Evolutionary conservation across 2,797 vertebrate species (phyloP).

Genomic region (Oreonectes daqikongensis): DNA sequence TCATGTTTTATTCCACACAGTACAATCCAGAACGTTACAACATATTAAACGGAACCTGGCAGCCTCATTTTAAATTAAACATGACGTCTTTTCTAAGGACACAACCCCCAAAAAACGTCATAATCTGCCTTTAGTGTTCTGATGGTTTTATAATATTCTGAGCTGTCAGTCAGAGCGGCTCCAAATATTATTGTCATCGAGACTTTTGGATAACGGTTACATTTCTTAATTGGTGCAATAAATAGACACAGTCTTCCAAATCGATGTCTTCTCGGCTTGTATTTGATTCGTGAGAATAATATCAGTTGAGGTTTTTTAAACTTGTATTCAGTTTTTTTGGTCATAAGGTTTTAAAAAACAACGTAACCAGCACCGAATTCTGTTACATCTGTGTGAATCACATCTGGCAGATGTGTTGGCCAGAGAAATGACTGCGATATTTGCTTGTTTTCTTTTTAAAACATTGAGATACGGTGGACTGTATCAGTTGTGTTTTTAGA

Average conservation of each 20-base stretch:
- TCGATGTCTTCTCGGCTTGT: too few relatives aligned
- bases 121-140: neutral
- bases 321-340: neutral
- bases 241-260: neutral
- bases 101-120: too few relatives aligned
- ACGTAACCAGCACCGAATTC: neutral
- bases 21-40: too few relatives aligned
- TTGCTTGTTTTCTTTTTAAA: conserved; percentile 2
- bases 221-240: neutral
- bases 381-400: neutral
- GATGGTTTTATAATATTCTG: neutral
- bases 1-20: neutral
- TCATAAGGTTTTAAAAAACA: neutral
- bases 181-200: neutral
- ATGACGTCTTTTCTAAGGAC: too few relatives aligned
- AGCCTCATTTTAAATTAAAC: too few relatives aligned
- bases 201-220: neutral
- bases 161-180: neutral
- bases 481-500: neutral
- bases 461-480: neutral
- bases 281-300: too few relatives aligned
- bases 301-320: neutral
- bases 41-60: too few relatives aligned
- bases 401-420: neutral
- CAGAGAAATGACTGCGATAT: conserved; percentile 25